These are phyloP conservation scores for Loripinus fragilis DNA, from an alignment of 2,888 invertebrate species.

Conservation along the genomic window DNA sequence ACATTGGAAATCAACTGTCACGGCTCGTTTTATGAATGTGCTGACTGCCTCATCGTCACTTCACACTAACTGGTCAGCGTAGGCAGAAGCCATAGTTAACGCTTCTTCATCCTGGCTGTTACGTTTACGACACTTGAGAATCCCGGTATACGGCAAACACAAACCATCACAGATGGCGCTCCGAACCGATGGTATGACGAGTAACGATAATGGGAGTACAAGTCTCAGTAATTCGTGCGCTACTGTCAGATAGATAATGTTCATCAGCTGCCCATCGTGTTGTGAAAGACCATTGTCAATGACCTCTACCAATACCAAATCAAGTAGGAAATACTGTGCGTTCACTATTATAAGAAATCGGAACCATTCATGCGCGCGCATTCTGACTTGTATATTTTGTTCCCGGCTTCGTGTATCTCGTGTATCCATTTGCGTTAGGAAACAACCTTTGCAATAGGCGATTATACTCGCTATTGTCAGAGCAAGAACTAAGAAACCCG, in stretches of 20 bases:
- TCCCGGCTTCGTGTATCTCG: background rate
- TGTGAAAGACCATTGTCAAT: background rate
- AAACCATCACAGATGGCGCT: background rate
- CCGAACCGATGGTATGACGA: background rate
- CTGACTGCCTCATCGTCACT: too few species aligned
- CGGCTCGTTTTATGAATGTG: too few species aligned
- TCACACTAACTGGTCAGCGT: background rate
- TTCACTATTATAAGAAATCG: background rate
- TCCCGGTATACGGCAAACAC: background rate
- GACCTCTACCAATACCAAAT: background rate
- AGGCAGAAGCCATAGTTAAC: background rate
- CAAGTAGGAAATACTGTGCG: background rate
- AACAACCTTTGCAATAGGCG: background rate
- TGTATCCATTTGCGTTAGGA: background rate
- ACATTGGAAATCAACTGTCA: too few species aligned
- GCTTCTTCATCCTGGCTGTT: background rate
- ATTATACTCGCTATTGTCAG: background rate
- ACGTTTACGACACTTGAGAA: background rate
- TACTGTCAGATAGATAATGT: background rate
- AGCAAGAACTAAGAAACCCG: background rate
- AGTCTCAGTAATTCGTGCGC: background rate
- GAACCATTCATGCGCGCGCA: conserved; percentile 6
- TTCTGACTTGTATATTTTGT: background rate
- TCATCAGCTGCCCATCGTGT: background rate
- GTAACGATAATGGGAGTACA: background rate